phyloP scores from a whole-genome alignment of 30 jellyfish, hydroid and myxozoan species.

The Aurelia aurita region DNA sequence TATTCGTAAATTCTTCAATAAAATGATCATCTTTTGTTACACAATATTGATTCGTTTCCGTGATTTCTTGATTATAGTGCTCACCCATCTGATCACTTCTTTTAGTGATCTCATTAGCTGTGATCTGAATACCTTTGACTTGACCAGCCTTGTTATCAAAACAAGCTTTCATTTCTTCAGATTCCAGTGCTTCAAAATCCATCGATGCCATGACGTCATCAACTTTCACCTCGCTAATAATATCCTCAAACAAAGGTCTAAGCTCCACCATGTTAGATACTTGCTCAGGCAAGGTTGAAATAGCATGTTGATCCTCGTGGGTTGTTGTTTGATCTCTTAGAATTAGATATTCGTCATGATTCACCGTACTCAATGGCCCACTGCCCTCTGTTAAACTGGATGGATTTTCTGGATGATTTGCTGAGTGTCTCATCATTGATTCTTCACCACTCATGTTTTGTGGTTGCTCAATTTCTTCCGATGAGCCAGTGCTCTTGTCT shows the following conservation, averaged over 20 bases:
- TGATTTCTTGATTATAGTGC: neutral
- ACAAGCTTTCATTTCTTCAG: neutral
- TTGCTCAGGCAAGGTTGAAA: neutral
- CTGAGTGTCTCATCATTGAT: neutral
- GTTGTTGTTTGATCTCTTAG: neutral
- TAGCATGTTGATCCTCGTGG: neutral
- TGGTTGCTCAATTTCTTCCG: neutral
- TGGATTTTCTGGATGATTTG: neutral
- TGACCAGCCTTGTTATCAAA: no score
- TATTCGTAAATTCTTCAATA: constrained; percentile 36
- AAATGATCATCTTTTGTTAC: constrained; percentile 39
- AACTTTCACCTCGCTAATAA: neutral
- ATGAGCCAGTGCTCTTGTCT: neutral
- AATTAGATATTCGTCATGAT: neutral
- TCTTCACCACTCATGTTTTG: neutral
- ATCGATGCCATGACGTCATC: neutral
- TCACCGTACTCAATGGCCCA: neutral
- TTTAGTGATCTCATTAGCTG: neutral
- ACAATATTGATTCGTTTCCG: constrained; percentile 7
- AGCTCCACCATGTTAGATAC: neutral
- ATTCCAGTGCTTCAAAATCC: neutral
- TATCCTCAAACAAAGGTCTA: neutral
- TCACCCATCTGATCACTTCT: neutral
- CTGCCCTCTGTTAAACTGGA: neutral
- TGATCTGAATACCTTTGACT: neutral